phyloP scores from a whole-genome alignment of 2,888 invertebrate species.

The Schrankia costaestrigalis region DNA sequence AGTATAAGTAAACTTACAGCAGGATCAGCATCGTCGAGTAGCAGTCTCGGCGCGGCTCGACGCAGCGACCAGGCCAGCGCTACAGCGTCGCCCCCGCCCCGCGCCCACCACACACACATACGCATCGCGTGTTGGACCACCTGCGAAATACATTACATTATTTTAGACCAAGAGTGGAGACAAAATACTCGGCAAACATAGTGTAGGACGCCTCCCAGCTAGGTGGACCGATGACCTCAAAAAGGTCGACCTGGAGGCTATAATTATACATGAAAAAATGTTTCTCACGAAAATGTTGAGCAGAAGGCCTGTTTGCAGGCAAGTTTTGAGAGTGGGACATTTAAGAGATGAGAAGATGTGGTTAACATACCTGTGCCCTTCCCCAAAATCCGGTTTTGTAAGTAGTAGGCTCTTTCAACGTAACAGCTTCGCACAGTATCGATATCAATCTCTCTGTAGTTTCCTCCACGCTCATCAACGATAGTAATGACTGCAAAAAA shows the following conservation, averaged over 20 bases:
- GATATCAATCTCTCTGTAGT: constrained; percentile 92
- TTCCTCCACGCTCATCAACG: constrained; percentile 91
- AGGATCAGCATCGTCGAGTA: constrained; percentile 96
- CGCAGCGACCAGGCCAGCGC: constrained; percentile 89
- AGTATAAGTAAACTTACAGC: constrained; percentile 48
- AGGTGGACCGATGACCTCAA: no score
- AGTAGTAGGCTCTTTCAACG: constrained; percentile 89
- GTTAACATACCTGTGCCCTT: constrained; percentile 88
- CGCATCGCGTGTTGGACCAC: constrained; percentile 96
- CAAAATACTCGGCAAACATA: no score
- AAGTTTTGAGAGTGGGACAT: no score
- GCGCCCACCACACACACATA: constrained; percentile 95
- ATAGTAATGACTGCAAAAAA: constrained; percentile 82
- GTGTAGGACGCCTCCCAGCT: no score
- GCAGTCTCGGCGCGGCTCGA: constrained; percentile 90
- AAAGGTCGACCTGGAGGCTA: no score
- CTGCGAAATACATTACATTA: no score
- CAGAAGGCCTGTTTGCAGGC: no score
- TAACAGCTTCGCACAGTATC: constrained; percentile 92
- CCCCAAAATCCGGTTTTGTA: constrained; percentile 97
- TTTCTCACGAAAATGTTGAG: no score
- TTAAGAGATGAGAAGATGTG: no score
- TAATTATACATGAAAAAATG: no score
- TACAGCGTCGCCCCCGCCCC: constrained; percentile 90
- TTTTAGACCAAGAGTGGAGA: no score